A percentile compares a stretch with the other conserved stretches of the same genome.
Conservation (phyloP, 1,140 invertebrate genomes). For the Cherax quadricarinatus region DNA sequence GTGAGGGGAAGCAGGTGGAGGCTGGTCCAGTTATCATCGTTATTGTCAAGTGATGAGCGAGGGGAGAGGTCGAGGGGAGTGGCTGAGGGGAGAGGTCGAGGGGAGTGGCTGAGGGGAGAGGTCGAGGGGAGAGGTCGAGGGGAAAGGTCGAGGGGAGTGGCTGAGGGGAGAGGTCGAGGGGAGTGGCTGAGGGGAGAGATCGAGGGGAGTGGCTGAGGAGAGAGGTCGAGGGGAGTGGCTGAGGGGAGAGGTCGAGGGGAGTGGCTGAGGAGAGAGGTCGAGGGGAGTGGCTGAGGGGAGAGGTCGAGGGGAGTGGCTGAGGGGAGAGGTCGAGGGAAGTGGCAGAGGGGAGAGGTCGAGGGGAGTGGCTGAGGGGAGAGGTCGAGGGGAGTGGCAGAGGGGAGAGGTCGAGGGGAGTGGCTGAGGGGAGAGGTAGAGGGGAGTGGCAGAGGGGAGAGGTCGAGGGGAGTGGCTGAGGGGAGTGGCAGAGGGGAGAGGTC, state of each 20-base stretch:
- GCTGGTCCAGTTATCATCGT: too few species aligned
- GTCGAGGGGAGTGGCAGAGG: background rate
- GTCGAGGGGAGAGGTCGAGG: background rate
- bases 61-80: background rate
- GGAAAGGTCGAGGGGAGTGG: background rate
- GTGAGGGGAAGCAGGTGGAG: too few species aligned
- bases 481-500: too few species aligned
- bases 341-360: background rate
- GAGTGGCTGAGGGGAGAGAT: too few species aligned
- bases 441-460: too few species aligned
- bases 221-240: too few species aligned
- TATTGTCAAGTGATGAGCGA: too few species aligned
- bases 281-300: too few species aligned
- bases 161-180: background rate
- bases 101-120: background rate
- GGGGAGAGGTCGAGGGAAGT: background rate
- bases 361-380: background rate
- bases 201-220: background rate
- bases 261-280: too few species aligned
- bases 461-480: too few species aligned
- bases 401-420: background rate
- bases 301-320: background rate
- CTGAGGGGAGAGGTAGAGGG: background rate
- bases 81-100: background rate
- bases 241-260: too few species aligned